A percentile compares a stretch with the other conserved stretches of the same genome.
phyloP scores from a whole-genome alignment of 1,140 invertebrate genomes.

The Brachionus asplanchnoidis region DNA sequence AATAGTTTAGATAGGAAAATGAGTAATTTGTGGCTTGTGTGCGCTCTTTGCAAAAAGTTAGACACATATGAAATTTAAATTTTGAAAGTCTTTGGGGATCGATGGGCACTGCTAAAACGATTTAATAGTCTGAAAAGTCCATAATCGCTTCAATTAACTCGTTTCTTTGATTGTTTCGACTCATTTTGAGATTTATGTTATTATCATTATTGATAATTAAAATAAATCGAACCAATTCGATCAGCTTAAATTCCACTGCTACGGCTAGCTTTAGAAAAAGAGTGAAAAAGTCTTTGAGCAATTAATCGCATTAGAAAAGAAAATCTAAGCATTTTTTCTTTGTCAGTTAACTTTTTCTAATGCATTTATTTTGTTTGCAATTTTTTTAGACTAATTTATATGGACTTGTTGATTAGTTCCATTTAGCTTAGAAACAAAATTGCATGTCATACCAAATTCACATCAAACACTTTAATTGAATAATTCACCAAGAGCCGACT shows the following conservation, averaged over 20 bases:
- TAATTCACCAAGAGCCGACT: background rate
- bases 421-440: background rate
- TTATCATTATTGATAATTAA: conserved; percentile 10
- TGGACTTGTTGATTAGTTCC: background rate
- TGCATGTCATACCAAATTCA: conserved; percentile 27
- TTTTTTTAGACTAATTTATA: conserved; percentile 11
- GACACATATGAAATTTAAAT: conserved; percentile 23
- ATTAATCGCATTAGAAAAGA: conserved; percentile 4
- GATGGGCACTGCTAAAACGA: background rate
- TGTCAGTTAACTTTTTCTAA: background rate
- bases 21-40: background rate
- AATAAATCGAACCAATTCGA: background rate
- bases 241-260: background rate
- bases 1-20: background rate
- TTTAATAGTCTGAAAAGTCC: background rate
- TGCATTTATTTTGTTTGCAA: background rate
- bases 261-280: background rate
- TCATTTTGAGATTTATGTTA: background rate
- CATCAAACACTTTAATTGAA: conserved; percentile 23
- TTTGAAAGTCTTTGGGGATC: background rate
- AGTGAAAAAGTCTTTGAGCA: conserved; percentile 1
- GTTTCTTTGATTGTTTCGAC: background rate
- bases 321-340: background rate
- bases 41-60: background rate
- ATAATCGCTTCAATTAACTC: conserved; percentile 24